Conservation (phyloP, 2,797 vertebrate species). For the Heliangelus exortis region DNA sequence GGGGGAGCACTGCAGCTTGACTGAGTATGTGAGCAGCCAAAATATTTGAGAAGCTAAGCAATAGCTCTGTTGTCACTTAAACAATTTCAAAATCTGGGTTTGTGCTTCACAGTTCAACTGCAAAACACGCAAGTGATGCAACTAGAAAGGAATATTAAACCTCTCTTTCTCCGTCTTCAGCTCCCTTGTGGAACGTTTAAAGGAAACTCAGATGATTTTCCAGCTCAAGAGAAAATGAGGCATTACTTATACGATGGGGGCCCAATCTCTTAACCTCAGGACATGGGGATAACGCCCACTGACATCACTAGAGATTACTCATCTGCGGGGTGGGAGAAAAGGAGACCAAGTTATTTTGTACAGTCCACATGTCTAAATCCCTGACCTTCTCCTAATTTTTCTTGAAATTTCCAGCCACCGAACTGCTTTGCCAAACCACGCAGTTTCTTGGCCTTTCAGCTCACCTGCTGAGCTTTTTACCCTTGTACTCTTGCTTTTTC, state of each 20-base stretch:
- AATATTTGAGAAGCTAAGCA: slow-evolving; percentile 52
- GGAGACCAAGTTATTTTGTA: background rate
- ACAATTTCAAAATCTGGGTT: slow-evolving; percentile 2
- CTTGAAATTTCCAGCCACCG: background rate
- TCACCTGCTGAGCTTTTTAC: slow-evolving; percentile 30
- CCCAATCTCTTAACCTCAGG: background rate
- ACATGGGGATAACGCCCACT: slow-evolving; percentile 30
- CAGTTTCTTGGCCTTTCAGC: background rate
- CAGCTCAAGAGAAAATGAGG: slow-evolving; percentile 26
- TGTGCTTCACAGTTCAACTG: background rate
- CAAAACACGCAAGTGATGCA: background rate
- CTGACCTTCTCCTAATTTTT: slow-evolving; percentile 4
- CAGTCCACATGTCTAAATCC: background rate
- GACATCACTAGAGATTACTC: slow-evolving; percentile 60
- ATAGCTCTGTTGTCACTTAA: slow-evolving; percentile 27
- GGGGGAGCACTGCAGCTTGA: background rate
- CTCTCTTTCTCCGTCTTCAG: slow-evolving; percentile 17
- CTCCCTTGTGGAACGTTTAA: slow-evolving; percentile 42
- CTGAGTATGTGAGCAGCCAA: background rate
- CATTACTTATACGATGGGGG: background rate
- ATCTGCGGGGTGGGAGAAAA: slow-evolving; percentile 13
- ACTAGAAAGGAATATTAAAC: slow-evolving; percentile 53
- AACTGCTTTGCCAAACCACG: background rate
- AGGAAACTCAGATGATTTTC: slow-evolving; percentile 23
- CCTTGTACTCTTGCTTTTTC: background rate